phyloP scores from a whole-genome alignment of 1,140 invertebrate species.

The Oryzaephilus surinamensis region DNA sequence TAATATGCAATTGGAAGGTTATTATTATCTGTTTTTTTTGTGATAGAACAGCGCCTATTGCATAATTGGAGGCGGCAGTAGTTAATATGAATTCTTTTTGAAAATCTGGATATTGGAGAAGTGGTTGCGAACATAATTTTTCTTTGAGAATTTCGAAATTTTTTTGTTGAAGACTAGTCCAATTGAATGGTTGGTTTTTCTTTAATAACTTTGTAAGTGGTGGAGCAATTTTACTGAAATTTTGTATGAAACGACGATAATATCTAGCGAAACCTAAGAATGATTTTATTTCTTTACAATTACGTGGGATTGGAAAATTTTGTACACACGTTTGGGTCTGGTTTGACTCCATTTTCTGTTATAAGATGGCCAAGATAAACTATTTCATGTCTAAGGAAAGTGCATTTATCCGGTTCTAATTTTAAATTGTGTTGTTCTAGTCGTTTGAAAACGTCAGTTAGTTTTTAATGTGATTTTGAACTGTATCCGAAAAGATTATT shows the following conservation, averaged over 20 bases:
- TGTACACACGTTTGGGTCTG: slow-evolving; percentile 17
- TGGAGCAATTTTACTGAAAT: slow-evolving; percentile 27
- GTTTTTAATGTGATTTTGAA: slow-evolving; percentile 3
- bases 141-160: slow-evolving; percentile 30
- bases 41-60: not conserved
- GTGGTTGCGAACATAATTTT: slow-evolving; percentile 22
- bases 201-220: slow-evolving; percentile 23
- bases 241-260: slow-evolving; percentile 23
- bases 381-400: slow-evolving; percentile 22
- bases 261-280: slow-evolving; percentile 21
- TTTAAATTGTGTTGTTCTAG: slow-evolving; percentile 19
- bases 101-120: slow-evolving; percentile 26
- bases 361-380: slow-evolving; percentile 25
- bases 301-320: slow-evolving; percentile 22
- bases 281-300: slow-evolving; percentile 21
- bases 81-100: slow-evolving; percentile 27
- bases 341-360: slow-evolving; percentile 9
- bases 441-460: slow-evolving; percentile 5
- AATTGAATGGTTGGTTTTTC: slow-evolving; percentile 22
- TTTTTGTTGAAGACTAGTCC: slow-evolving; percentile 17
- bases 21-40: slow-evolving; percentile 11
- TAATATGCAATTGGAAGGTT: slow-evolving; percentile 36
- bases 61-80: slow-evolving; percentile 24
- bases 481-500: slow-evolving; percentile 19
- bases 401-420: slow-evolving; percentile 21